Evolutionary conservation across 2,888 invertebrate species (phyloP), one percentile per base, ranked within the genome.

Genomic region (Tubulanus polymorphus): DNA sequence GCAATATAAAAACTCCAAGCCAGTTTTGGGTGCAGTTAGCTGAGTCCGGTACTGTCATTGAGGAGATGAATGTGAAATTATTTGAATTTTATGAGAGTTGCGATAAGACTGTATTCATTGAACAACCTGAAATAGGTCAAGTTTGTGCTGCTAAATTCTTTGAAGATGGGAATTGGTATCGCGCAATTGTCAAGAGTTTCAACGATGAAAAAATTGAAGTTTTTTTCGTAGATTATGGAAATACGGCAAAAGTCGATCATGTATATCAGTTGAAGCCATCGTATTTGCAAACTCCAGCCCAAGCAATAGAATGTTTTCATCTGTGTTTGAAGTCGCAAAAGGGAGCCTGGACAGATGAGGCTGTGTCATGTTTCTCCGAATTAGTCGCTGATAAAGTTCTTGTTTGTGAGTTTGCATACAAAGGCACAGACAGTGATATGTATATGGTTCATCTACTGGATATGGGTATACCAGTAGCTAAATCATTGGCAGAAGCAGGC

Each of bases 161-260:
- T n/a, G 71, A 70, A 26, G 74, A 74, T 60, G 68, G 66, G 29
- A 63, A 65, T 2, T 75, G 75, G 75, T 73, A 71, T 56, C 56
- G 75, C 6, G 72, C 65, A 1, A 49, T 53, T 23, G 59, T 72
- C 2, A 2, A 58, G 15, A 54, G 53, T 15, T 52, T 46, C 23
- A 46, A 60, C 6, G 50, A 60, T 25, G 57, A 0, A 80, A 81
- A 51, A 89, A 84, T 75, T 85, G 83, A 82, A 57, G 69, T 75
- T n/a, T 56, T 64, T 32, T 76, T 70, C 55, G 63, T 78, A 6
- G 78, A 78, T 55, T 73, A 74, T 64, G 78, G 78, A 3, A 74
- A 75, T 56, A 60, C 63, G 10, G 73, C 72, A 52, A 49, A 45
- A 5, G 66, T 74, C 12, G 53, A 64, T 1, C 62, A 66, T 20